Conservation (phyloP, 1,140 invertebrate species). For the Pogonomyrmex californicus region DNA sequence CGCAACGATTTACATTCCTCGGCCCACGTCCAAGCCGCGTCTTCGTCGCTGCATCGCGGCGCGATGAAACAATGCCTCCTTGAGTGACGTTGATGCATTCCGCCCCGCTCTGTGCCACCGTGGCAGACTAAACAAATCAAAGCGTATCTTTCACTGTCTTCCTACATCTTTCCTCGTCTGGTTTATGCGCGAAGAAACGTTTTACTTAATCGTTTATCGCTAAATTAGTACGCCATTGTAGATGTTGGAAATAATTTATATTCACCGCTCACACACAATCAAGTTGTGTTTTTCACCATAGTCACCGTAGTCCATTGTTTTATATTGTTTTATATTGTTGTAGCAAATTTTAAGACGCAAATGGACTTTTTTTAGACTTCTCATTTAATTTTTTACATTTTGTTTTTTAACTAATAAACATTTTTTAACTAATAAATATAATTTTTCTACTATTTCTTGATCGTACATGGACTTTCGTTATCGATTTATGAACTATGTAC, state of each 20-base stretch:
- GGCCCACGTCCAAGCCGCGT: constrained; percentile 14
- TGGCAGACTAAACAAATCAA: constrained; percentile 52
- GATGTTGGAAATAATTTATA: neutral
- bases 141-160: neutral
- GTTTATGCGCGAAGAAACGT: neutral
- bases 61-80: constrained; percentile 50
- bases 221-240: neutral
- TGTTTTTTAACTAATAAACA: no score
- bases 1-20: constrained; percentile 51
- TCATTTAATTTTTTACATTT: neutral
- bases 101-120: neutral
- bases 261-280: neutral
- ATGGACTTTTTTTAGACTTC: neutral
- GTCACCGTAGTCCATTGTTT: neutral
- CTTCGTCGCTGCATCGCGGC: neutral
- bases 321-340: neutral
- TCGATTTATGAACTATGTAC: neutral
- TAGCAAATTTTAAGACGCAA: neutral
- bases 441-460: no score
- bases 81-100: constrained; percentile 50
- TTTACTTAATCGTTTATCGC: neutral
- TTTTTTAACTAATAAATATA: no score
- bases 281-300: neutral
- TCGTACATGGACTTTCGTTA: neutral
- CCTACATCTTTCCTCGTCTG: neutral